These are phyloP conservation scores for Oryctolagus cuniculus DNA, from an alignment of 2,113 vertebrate genomes.

Conservation along the genomic window mOryCun1.1 NC_091445.1:32277501-32278000, in stretches of 20 bases:
- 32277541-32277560: background rate
- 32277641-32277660: background rate
- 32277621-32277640: background rate
- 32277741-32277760: background rate
- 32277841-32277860: background rate
- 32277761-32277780: background rate
- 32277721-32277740: slow-evolving; percentile 12
- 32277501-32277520: background rate
- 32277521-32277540: background rate
- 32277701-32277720: background rate
- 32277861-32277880: background rate
- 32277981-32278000: slow-evolving; percentile 36
- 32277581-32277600: slow-evolving; percentile 43
- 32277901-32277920: background rate
- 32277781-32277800: background rate
- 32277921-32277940: slow-evolving; percentile 40
- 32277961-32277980: background rate
- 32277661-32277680: background rate
- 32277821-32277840: slow-evolving; percentile 33
- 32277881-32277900: background rate
- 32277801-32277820: slow-evolving; percentile 23
- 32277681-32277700: background rate
- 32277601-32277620: background rate
- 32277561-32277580: background rate
- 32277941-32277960: background rate